Evolutionary conservation across 1,140 invertebrate genomes (phyloP).

Genomic region (Cydia splendana): DNA sequence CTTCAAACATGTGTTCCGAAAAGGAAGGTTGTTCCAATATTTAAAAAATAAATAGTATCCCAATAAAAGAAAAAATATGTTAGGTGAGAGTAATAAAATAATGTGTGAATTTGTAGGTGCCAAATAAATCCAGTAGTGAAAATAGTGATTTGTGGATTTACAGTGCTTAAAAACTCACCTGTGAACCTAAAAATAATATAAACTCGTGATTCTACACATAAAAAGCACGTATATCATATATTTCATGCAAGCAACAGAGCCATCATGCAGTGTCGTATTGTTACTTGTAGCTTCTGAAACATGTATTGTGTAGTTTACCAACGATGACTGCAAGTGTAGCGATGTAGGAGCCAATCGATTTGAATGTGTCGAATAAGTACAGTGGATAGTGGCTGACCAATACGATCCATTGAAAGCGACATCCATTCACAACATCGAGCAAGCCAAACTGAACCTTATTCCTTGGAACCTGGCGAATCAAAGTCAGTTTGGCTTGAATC

Average conservation of each 20-base stretch:
- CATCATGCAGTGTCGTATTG: slow-evolving; percentile 68
- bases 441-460: slow-evolving; percentile 60
- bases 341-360: slow-evolving; percentile 51
- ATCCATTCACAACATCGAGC: slow-evolving; percentile 76
- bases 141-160: slow-evolving; percentile 22
- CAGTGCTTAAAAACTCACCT: slow-evolving; percentile 53
- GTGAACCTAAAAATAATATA: slow-evolving; percentile 30
- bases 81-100: background rate
- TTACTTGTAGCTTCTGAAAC: slow-evolving; percentile 45
- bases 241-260: slow-evolving; percentile 73
- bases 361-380: slow-evolving; percentile 59
- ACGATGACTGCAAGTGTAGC: slow-evolving; percentile 52
- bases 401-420: slow-evolving; percentile 78
- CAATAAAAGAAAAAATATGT: background rate
- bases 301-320: slow-evolving; percentile 50
- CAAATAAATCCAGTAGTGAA: slow-evolving; percentile 15
- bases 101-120: background rate
- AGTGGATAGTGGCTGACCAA: slow-evolving; percentile 72
- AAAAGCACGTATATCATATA: slow-evolving; percentile 71
- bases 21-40: too few species aligned
- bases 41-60: too few species aligned
- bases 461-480: background rate
- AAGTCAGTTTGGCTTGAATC: slow-evolving; percentile 64
- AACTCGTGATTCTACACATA: slow-evolving; percentile 68
- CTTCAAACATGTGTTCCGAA: too few species aligned